Evolutionary conservation across 1,140 invertebrate species (phyloP).

Genomic region (Rhizoglyphus robini): DNA sequence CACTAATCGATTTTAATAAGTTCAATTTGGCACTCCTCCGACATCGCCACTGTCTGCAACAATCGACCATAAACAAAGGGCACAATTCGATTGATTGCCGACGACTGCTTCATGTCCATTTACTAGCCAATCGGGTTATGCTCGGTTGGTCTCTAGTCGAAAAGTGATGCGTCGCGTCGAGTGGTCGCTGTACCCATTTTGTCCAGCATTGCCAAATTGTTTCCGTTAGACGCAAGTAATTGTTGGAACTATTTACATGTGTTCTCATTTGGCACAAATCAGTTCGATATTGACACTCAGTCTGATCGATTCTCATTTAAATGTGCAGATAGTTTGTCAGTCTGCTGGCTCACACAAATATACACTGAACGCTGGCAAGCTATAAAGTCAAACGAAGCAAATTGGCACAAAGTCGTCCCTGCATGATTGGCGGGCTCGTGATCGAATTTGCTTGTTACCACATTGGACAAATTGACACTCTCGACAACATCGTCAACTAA

Average conservation of each 20-base stretch:
- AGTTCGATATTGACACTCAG: constrained; percentile 2
- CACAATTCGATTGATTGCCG: too few species aligned
- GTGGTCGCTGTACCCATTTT: background rate
- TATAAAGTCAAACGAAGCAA: too few species aligned
- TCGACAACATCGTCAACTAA: background rate
- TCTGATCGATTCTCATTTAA: constrained; percentile 10
- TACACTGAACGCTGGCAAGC: too few species aligned
- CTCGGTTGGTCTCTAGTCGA: background rate
- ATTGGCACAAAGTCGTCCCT: too few species aligned
- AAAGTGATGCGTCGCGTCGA: background rate
- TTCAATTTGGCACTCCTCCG: constrained; percentile 4
- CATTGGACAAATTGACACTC: background rate
- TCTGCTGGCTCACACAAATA: too few species aligned
- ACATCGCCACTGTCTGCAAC: background rate
- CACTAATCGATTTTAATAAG: constrained; percentile 9
- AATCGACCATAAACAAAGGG: background rate
- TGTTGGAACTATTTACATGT: constrained; percentile 1
- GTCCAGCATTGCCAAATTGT: background rate
- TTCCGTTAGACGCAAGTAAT: background rate
- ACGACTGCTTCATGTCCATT: too few species aligned
- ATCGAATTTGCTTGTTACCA: too few species aligned
- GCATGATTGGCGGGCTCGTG: too few species aligned
- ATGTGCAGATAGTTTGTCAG: background rate
- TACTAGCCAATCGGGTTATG: background rate
- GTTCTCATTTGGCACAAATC: constrained; percentile 5